A percentile compares a stretch with the other conserved stretches of the same genome.
phyloP scores from a whole-genome alignment of 1,140 invertebrate genomes.

The Ips typographus region DNA sequence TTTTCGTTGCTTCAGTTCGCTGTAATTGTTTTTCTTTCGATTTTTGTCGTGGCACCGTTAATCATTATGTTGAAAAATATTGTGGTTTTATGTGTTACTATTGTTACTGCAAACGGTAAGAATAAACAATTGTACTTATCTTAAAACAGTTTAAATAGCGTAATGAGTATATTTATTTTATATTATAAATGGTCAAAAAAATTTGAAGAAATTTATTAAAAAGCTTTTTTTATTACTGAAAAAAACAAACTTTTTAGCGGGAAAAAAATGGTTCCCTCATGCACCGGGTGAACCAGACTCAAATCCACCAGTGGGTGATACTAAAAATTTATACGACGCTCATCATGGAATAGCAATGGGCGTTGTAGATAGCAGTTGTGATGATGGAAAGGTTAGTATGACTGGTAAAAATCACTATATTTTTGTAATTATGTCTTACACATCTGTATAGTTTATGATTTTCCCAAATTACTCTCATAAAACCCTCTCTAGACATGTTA shows the following conservation, averaged over 20 bases:
- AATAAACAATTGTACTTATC: neutral
- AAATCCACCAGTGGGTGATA: constrained; percentile 34
- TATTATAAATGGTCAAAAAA: too few relatives aligned
- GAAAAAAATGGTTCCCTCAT: constrained; percentile 55
- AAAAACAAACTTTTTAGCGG: constrained; percentile 43
- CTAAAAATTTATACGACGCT: constrained; percentile 46
- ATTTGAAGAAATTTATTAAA: too few relatives aligned
- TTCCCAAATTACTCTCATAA: too few relatives aligned
- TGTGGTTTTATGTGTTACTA: constrained; percentile 35
- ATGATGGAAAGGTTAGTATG: constrained; percentile 65
- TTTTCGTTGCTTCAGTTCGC: constrained; percentile 39
- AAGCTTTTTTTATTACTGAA: too few relatives aligned
- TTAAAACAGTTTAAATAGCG: too few relatives aligned
- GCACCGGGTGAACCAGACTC: constrained; percentile 44
- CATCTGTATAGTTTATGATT: too few relatives aligned
- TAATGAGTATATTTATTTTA: too few relatives aligned
- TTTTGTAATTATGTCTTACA: too few relatives aligned
- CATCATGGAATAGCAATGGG: constrained; percentile 63
- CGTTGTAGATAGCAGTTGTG: constrained; percentile 58
- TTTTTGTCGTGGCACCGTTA: constrained; percentile 34
- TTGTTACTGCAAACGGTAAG: constrained; percentile 27
- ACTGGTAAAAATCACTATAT: too few relatives aligned
- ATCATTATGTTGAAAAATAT: constrained; percentile 41
- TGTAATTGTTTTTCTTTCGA: constrained; percentile 36
- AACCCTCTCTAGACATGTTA: too few relatives aligned